These are phyloP conservation scores for Centropristis striata DNA, from an alignment of 2,113 vertebrate genomes.

Conservation along the genomic window DNA sequence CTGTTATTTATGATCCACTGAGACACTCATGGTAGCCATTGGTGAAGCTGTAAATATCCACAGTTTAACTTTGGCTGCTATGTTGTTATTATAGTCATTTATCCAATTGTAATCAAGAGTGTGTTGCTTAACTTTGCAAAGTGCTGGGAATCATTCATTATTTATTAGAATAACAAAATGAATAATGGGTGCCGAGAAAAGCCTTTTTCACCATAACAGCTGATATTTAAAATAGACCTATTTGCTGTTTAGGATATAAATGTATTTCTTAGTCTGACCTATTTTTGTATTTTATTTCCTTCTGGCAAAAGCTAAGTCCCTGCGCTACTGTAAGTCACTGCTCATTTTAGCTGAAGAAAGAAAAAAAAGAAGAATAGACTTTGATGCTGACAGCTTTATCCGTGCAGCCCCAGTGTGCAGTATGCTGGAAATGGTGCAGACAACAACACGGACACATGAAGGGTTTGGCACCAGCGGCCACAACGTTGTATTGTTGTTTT, in stretches of 20 bases:
- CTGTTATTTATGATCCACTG: constrained; percentile 38
- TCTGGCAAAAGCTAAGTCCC: constrained; percentile 61
- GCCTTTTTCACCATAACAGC: constrained; percentile 35
- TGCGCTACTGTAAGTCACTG: constrained; percentile 62
- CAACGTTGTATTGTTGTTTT: not conserved
- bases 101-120: constrained; percentile 27
- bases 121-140: constrained; percentile 13
- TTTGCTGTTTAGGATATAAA: constrained; percentile 44
- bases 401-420: constrained; percentile 37
- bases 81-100: constrained; percentile 35
- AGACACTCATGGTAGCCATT: constrained; percentile 24
- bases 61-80: constrained; percentile 24
- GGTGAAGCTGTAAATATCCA: constrained; percentile 26
- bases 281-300: constrained; percentile 59
- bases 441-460: constrained; percentile 24
- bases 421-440: constrained; percentile 17
- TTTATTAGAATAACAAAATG: constrained; percentile 45
- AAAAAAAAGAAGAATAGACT: constrained; percentile 52
- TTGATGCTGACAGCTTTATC: constrained; percentile 55
- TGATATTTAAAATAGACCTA: constrained; percentile 29
- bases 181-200: constrained; percentile 20
- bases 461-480: not conserved
- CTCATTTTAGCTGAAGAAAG: constrained; percentile 53
- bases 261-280: constrained; percentile 60
- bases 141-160: constrained; percentile 17